Conservation (phyloP, 2,797 vertebrate species). For the Cygnus olor region DNA sequence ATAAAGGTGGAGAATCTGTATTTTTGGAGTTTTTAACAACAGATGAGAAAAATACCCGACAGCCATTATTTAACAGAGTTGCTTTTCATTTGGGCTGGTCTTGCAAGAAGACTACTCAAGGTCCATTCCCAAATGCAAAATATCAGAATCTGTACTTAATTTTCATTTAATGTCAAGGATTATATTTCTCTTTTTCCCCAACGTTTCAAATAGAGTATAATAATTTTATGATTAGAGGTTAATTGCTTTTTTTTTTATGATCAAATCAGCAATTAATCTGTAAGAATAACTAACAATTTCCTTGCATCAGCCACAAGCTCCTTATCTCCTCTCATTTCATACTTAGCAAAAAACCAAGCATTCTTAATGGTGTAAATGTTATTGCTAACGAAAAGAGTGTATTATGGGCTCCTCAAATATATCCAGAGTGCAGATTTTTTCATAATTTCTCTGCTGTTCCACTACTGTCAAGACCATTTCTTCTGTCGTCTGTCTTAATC, state of each 20-base stretch:
- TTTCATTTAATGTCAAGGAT: not conserved
- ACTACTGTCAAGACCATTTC: not conserved
- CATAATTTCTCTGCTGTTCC: not conserved
- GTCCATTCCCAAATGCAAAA: not conserved
- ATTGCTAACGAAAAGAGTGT: not conserved
- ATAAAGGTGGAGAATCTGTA: not conserved
- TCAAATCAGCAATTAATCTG: not conserved
- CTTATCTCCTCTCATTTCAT: not conserved
- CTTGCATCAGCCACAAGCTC: not conserved
- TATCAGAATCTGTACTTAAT: not conserved
- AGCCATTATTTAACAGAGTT: not conserved
- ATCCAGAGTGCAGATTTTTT: not conserved
- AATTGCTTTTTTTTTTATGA: not conserved
- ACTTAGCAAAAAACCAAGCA: not conserved
- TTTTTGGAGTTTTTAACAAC: not conserved
- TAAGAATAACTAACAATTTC: not conserved
- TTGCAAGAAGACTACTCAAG: not conserved
- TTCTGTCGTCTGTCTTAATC: not conserved
- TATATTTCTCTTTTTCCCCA: rapidly evolving
- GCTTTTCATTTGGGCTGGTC: not conserved
- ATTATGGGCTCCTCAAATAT: not conserved
- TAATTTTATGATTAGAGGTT: not conserved
- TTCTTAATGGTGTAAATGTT: not conserved
- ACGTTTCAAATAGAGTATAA: not conserved
- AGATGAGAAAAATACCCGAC: not conserved